phyloP scores from a whole-genome alignment of 2,888 invertebrate genomes.

The Stenotaenia linearis region DNA sequence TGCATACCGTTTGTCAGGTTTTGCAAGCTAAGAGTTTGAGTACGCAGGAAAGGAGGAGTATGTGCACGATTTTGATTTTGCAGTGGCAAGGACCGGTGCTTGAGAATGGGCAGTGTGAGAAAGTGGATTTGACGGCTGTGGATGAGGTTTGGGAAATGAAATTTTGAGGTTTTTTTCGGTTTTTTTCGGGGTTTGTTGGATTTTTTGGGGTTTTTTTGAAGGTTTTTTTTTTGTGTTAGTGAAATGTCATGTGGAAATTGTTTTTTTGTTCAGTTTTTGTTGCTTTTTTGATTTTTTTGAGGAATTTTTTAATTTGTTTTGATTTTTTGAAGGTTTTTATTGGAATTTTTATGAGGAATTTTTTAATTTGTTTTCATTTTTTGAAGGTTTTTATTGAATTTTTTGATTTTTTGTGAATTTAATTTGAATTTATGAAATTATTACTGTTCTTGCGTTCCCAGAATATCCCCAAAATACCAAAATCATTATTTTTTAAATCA shows the following conservation, averaged over 20 bases:
- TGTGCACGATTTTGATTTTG: constrained; percentile 58
- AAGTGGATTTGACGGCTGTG: constrained; percentile 55
- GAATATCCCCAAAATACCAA: too few relatives aligned
- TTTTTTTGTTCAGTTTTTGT: too few relatives aligned
- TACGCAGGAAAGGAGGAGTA: constrained; percentile 55
- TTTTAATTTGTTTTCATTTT: neutral
- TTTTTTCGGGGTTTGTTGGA: neutral
- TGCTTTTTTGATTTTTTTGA: neutral
- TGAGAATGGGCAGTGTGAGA: constrained; percentile 55
- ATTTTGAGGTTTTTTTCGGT: neutral
- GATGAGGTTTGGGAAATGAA: constrained; percentile 53
- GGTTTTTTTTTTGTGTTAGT: too few relatives aligned
- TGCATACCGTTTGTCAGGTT: constrained; percentile 59
- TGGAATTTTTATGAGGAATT: neutral
- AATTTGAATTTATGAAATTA: too few relatives aligned
- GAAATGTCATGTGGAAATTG: too few relatives aligned
- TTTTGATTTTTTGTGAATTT: too few relatives aligned
- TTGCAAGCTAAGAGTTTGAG: constrained; percentile 47
- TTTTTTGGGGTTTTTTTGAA: too few relatives aligned
- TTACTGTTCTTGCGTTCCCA: too few relatives aligned
- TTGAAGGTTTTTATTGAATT: too few relatives aligned
- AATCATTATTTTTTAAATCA: too few relatives aligned
- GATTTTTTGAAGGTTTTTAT: neutral
- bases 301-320: neutral
- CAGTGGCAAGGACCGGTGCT: constrained; percentile 57